Conservation (phyloP, 2,888 invertebrate genomes). For the Tridacna crocea region DNA sequence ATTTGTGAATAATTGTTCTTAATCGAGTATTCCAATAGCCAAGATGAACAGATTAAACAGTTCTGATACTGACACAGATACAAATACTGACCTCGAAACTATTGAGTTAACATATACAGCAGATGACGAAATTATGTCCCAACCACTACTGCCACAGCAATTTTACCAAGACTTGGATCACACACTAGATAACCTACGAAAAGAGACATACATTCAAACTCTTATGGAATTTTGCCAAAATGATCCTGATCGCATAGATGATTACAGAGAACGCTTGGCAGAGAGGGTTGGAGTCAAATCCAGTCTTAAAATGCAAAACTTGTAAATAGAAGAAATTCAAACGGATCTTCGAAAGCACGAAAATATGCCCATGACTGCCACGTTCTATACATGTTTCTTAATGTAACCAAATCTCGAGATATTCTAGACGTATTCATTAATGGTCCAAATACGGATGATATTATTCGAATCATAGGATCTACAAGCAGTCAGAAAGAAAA, state of each 20-base stretch:
- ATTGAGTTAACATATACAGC: neutral
- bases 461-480: too few relatives aligned
- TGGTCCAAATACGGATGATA: neutral
- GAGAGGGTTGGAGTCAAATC: neutral
- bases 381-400: neutral
- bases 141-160: conserved; percentile 4
- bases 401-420: neutral
- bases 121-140: neutral
- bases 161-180: conserved; percentile 8
- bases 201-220: neutral
- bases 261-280: neutral
- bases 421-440: neutral
- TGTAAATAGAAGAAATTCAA: neutral
- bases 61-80: neutral
- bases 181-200: neutral
- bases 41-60: neutral
- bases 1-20: too few relatives aligned
- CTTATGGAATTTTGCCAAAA: neutral
- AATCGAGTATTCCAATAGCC: too few relatives aligned
- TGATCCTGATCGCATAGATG: neutral
- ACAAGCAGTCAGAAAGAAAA: too few relatives aligned
- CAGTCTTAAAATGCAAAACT: neutral
- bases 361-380: neutral
- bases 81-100: neutral
- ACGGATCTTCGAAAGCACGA: neutral